Evolutionary conservation across 2,888 invertebrate genomes (phyloP).

Genomic region (Plagodis pulveraria): DNA sequence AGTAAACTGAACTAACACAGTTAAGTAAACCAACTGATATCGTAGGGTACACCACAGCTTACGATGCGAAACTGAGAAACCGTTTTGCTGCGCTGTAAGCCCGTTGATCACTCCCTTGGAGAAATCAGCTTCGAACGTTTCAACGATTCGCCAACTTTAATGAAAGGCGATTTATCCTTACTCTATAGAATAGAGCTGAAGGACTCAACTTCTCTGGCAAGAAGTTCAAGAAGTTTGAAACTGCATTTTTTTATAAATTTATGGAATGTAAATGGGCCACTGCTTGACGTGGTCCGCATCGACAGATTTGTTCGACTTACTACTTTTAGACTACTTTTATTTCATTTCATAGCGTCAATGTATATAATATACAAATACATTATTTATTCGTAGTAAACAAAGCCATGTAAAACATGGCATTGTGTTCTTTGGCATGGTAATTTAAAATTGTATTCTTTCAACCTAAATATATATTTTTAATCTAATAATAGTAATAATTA

Average conservation of each 20-base stretch:
- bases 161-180: slow-evolving; percentile 39
- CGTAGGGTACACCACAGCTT: slow-evolving; percentile 4
- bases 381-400: too few relatives aligned
- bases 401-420: too few relatives aligned
- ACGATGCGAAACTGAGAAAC: slow-evolving; percentile 23
- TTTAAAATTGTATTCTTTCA: too few relatives aligned
- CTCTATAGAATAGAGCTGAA: slow-evolving; percentile 32
- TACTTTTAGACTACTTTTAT: too few relatives aligned
- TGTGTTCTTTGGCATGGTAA: too few relatives aligned
- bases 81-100: slow-evolving; percentile 21
- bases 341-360: too few relatives aligned
- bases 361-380: too few relatives aligned
- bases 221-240: slow-evolving; percentile 29
- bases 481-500: too few relatives aligned
- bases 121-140: slow-evolving; percentile 32
- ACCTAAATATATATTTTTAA: too few relatives aligned
- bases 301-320: background rate
- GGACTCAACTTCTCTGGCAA: slow-evolving; percentile 24
- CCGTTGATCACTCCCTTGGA: slow-evolving; percentile 32
- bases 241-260: slow-evolving; percentile 23
- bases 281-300: background rate
- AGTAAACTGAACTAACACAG: background rate
- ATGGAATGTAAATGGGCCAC: slow-evolving; percentile 1
- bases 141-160: slow-evolving; percentile 21
- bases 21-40: slow-evolving; percentile 1